These are phyloP conservation scores for Nemapogon koenigi DNA, from an alignment of 2,888 invertebrate genomes.

Conservation along the genomic window DNA sequence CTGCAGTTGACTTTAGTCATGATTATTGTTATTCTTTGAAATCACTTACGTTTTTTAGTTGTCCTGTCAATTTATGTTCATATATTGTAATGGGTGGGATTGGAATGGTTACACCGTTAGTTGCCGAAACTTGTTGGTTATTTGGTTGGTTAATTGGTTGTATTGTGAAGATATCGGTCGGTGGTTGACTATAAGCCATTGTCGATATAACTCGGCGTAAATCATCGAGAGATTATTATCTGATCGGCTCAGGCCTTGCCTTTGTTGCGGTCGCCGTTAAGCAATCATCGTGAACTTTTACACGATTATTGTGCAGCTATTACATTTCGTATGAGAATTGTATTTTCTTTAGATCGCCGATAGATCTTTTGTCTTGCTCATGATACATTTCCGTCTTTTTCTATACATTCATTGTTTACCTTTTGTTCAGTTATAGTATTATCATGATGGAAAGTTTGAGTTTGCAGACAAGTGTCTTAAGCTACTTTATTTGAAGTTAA, in stretches of 20 bases:
- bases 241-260: conserved; percentile 16
- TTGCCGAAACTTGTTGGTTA: too few species aligned
- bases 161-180: conserved; percentile 42
- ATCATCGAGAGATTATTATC: conserved; percentile 62
- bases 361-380: too few species aligned
- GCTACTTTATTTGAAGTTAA: too few species aligned
- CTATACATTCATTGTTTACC: conserved; percentile 1
- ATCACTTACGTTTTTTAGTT: too few species aligned
- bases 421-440: too few species aligned
- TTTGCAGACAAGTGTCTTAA: too few species aligned
- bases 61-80: too few species aligned
- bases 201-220: conserved; percentile 57
- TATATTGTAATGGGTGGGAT: too few species aligned
- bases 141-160: conserved; percentile 46
- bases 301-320: conserved; percentile 57
- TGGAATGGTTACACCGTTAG: too few species aligned
- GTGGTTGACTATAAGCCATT: conserved; percentile 46
- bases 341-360: conserved; percentile 54
- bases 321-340: conserved; percentile 61
- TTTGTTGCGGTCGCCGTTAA: conserved; percentile 15
- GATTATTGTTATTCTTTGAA: too few species aligned
- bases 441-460: too few species aligned
- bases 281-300: conserved; percentile 61
- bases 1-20: conserved; percentile 52
- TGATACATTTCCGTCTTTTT: conserved; percentile 16